A percentile compares a stretch with the other conserved stretches of the same genome.
Conservation (phyloP, 1,140 invertebrate species). For the Mactra quadrangularis region DNA sequence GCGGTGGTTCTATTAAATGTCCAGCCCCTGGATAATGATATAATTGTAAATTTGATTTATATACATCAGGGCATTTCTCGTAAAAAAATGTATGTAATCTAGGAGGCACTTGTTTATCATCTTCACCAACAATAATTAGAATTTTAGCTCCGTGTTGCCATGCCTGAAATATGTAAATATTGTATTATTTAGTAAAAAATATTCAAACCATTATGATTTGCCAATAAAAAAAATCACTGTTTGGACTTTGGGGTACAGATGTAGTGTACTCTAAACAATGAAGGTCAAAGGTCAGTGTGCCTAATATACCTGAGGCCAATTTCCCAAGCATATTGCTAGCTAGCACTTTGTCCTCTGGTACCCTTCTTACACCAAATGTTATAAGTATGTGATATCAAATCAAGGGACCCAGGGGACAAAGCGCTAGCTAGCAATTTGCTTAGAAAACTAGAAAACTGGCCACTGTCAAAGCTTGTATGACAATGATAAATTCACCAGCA, state of each 20-base stretch:
- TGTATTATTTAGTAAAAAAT: neutral
- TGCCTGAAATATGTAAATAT: slow-evolving; percentile 15
- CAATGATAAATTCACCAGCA: neutral
- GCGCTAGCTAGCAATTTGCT: no score
- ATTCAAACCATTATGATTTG: neutral
- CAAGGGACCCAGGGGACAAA: no score
- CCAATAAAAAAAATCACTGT: no score
- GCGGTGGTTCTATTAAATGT: slow-evolving; percentile 71
- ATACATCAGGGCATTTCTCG: slow-evolving; percentile 35
- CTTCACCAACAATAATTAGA: slow-evolving; percentile 65
- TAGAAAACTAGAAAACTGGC: neutral
- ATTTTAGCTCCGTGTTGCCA: slow-evolving; percentile 58
- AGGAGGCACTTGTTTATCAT: slow-evolving; percentile 58
- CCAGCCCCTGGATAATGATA: slow-evolving; percentile 66
- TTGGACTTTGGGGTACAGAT: neutral
- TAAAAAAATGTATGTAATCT: slow-evolving; percentile 21
- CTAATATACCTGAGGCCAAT: neutral
- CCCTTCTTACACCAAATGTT: no score
- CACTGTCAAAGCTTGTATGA: neutral
- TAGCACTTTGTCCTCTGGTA: no score
- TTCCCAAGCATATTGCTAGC: no score
- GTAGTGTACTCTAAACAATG: neutral
- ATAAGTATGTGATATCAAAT: no score
- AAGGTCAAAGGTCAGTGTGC: neutral
- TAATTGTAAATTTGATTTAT: slow-evolving; percentile 50